Base-by-base conservation (phyloP, 2,113 vertebrate species). In the Scolopax mira region DNA sequence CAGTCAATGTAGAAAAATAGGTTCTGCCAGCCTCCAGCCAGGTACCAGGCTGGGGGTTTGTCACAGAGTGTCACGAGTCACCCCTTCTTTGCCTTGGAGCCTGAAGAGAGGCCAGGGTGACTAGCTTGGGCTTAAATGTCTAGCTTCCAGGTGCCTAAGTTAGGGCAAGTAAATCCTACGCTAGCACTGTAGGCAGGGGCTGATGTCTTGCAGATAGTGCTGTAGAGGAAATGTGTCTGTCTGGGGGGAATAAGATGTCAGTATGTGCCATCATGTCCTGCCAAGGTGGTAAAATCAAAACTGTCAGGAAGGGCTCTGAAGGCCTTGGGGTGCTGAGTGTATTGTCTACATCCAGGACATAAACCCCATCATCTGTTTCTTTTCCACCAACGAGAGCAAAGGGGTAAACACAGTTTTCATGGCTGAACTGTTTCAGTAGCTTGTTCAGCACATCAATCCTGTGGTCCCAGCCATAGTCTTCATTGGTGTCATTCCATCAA, bases 281-380 rank as follows among this genome's bases (percentile, higher is more conserved):
- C 58, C 66, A 30, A 21, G 74, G 35, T 65, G 44, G 16, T 42
- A 27, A 44, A 48, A 46, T 35, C n/a, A 65, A 31, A 9, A 4
- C 44, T n/a, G 19, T 8, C 51, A 37, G 71, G 60, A 82, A 10
- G 1, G 9, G 33, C 18, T 83, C 31, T 60, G 22, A 61, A 83
- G n/a, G 28, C 41, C n/a, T 8, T 0, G 1, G 30, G 2, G 1
- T 67, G 58, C 9, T 64, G 48, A 18, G 11, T 14, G 2, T 13
- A 22, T 69, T 79, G 23, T 71, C 13, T 67, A 81, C 70, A 64
- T 46, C 64, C 19, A 18, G 52, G 11, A 57, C 21, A 27, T 18
- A 15, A 3, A 58, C 8, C 4, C 18, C 49, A 13, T 44, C 6
- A 3, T 31, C 42, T 64, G 3, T 46, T 89, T 60, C 23, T 65